Conservation (phyloP, 2,113 vertebrate species). For the Erinaceus europaeus region DNA sequence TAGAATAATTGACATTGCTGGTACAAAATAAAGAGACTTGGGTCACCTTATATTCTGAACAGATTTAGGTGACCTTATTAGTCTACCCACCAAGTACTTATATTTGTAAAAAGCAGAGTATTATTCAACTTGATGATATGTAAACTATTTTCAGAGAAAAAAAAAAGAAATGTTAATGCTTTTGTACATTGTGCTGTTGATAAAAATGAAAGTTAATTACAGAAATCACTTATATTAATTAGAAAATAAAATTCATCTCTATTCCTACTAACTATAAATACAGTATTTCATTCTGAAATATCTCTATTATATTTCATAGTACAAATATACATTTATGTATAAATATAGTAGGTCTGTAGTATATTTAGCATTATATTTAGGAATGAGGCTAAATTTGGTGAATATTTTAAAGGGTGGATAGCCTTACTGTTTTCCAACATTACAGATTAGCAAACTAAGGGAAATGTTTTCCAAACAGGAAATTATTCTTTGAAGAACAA, state of each 20-base stretch:
- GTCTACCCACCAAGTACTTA: neutral
- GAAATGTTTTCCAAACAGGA: constrained; percentile 7
- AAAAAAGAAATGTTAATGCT: neutral
- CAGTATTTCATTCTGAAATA: neutral
- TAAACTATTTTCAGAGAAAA: neutral
- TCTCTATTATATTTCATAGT: constrained; percentile 29
- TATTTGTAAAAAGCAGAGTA: neutral
- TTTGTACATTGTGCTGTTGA: neutral
- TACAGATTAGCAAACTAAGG: neutral
- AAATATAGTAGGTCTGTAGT: neutral
- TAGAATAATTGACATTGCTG: neutral
- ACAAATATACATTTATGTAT: neutral
- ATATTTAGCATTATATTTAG: constrained; percentile 25
- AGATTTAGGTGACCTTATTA: neutral
- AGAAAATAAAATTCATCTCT: constrained; percentile 38
- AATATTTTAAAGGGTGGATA: constrained; percentile 28
- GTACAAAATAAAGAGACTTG: neutral
- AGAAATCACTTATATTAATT: constrained; percentile 34
- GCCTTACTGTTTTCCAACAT: neutral
- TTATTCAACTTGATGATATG: neutral
- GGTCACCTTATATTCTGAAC: neutral
- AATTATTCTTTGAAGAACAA: constrained; percentile 8
- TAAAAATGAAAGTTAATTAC: constrained; percentile 18
- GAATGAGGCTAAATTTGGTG: neutral
- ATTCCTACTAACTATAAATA: neutral